These are phyloP conservation scores for Eufriesea mexicana DNA, from an alignment of 1,140 invertebrate genomes.

Conservation along the genomic window DNA sequence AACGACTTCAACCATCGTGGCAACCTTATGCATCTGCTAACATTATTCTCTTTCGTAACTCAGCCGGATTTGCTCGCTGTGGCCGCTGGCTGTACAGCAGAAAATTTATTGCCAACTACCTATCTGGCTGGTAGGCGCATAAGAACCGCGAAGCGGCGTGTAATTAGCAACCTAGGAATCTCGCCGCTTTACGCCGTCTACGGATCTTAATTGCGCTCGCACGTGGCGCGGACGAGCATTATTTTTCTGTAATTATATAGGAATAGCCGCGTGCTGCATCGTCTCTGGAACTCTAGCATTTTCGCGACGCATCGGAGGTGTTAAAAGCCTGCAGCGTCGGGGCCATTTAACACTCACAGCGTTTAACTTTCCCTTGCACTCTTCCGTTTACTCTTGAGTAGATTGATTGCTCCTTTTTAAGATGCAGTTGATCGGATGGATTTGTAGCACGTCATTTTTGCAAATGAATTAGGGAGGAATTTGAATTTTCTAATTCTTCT, in stretches of 20 bases:
- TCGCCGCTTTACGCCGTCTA: constrained; percentile 58
- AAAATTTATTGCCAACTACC: constrained; percentile 66
- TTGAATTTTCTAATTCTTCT: too few relatives aligned
- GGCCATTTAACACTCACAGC: background rate
- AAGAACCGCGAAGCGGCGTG: constrained; percentile 66
- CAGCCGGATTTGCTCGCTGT: constrained; percentile 51
- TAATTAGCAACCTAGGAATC: constrained; percentile 68
- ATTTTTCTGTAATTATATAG: constrained; percentile 52
- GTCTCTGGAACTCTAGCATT: background rate
- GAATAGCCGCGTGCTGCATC: background rate
- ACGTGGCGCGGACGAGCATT: constrained; percentile 20
- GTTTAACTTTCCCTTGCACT: background rate
- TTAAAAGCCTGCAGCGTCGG: background rate
- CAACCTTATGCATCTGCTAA: constrained; percentile 44
- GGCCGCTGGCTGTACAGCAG: constrained; percentile 44
- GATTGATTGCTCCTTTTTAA: too few relatives aligned
- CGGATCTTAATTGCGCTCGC: constrained; percentile 58
- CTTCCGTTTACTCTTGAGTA: too few relatives aligned
- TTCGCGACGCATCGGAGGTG: constrained; percentile 4
- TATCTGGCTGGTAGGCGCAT: constrained; percentile 62
- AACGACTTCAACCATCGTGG: constrained; percentile 41
- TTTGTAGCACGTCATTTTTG: too few relatives aligned
- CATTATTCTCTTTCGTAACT: constrained; percentile 68
- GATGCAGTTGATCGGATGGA: background rate
- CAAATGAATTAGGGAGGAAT: too few relatives aligned